Evolutionary conservation across 1,140 invertebrate species (phyloP).

Genomic region (Bathynomus jamesi): DNA sequence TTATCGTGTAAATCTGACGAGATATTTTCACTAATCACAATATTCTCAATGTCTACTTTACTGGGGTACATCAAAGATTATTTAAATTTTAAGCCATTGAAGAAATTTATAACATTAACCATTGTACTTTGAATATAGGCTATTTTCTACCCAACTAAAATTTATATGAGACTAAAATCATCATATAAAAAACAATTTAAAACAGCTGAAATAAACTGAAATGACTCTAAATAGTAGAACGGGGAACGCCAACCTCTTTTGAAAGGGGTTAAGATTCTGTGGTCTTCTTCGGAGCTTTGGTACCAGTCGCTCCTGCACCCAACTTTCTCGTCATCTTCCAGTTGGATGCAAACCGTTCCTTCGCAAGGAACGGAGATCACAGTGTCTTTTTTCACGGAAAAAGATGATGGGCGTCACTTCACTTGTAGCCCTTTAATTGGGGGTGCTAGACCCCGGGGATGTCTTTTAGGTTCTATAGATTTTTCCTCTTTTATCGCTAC

Average conservation of each 20-base stretch:
- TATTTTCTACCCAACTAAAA: conserved; percentile 1
- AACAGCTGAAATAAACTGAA: conserved; percentile 24
- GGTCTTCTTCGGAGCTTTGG: background rate
- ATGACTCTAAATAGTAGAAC: conserved; percentile 12
- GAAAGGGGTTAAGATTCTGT: conserved; percentile 18
- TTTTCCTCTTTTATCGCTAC: conserved; percentile 10
- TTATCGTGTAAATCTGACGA: too few species aligned
- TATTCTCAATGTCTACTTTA: too few species aligned
- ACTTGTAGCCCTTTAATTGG: conserved; percentile 26
- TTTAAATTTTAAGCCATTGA: too few species aligned
- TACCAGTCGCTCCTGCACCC: background rate
- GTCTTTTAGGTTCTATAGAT: background rate
- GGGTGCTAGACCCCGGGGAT: conserved; percentile 8
- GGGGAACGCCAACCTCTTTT: conserved; percentile 22
- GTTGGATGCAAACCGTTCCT: background rate
- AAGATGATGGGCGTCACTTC: conserved; percentile 24
- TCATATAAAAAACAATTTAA: conserved; percentile 35
- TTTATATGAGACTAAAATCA: conserved; percentile 17
- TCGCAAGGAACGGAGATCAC: conserved; percentile 3
- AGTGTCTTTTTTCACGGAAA: conserved; percentile 8
- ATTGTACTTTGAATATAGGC: too few species aligned
- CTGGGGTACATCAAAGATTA: too few species aligned
- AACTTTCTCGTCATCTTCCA: background rate
- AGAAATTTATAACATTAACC: too few species aligned
- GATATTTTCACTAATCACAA: too few species aligned